Percentiles rank a stretch among this genome's conserved stretches.
Conservation (phyloP, 2,888 invertebrate genomes). For the Drosophila paramelanica region DNA sequence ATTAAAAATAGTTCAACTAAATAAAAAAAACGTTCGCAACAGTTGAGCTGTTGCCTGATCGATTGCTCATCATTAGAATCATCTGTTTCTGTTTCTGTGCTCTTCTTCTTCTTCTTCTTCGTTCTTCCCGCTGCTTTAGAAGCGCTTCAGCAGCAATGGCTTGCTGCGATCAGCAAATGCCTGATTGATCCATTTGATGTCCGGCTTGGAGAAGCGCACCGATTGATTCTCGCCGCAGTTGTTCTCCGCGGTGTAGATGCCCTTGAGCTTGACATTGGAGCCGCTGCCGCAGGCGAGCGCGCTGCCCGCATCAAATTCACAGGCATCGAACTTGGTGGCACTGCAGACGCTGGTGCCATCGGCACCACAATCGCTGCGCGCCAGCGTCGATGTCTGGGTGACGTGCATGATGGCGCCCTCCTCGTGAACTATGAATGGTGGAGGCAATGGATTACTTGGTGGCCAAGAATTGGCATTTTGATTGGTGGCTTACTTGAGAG, state of each 20-base stretch:
- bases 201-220: slow-evolving; percentile 88
- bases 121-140: slow-evolving; percentile 41
- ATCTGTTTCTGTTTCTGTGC: slow-evolving; percentile 13
- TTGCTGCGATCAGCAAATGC: slow-evolving; percentile 81
- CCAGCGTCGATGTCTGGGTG: slow-evolving; percentile 89
- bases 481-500: slow-evolving; percentile 88
- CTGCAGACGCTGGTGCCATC: slow-evolving; percentile 87
- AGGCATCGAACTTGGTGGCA: slow-evolving; percentile 89
- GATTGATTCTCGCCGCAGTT: slow-evolving; percentile 87
- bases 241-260: slow-evolving; percentile 92
- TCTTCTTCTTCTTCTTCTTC: slow-evolving; percentile 3
- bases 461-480: neutral
- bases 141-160: slow-evolving; percentile 73
- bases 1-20: slow-evolving; percentile 71
- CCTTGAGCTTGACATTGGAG: slow-evolving; percentile 89
- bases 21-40: slow-evolving; percentile 34
- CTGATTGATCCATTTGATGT: slow-evolving; percentile 86
- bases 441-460: slow-evolving; percentile 1
- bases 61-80: slow-evolving; percentile 23
- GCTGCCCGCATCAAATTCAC: slow-evolving; percentile 92
- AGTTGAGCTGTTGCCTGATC: slow-evolving; percentile 41
- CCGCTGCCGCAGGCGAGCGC: slow-evolving; percentile 92
- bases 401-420: slow-evolving; percentile 91
- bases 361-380: slow-evolving; percentile 85
- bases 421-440: slow-evolving; percentile 87